Conservation (phyloP, 2,888 invertebrate genomes). For the Oscheius sp. region DNA sequence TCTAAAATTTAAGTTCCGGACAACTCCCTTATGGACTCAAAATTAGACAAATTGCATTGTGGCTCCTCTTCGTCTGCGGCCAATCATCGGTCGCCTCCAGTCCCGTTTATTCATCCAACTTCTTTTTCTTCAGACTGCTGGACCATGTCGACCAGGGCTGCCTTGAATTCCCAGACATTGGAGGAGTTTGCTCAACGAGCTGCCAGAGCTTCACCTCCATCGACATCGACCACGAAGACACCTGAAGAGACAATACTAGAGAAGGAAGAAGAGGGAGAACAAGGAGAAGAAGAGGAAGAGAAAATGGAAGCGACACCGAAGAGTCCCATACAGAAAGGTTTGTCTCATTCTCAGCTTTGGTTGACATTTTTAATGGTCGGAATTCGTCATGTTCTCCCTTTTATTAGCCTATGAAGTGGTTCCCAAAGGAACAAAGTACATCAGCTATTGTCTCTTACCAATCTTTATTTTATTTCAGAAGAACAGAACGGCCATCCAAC, state of each 20-base stretch:
- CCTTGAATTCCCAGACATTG: constrained; percentile 59
- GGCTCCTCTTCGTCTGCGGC: constrained; percentile 25
- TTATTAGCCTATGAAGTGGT: neutral
- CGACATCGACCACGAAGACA: constrained; percentile 16
- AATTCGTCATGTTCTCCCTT: neutral
- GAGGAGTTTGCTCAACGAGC: constrained; percentile 61
- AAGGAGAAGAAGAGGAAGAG: neutral
- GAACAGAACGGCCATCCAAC: neutral
- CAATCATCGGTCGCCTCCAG: constrained; percentile 20
- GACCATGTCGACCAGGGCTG: constrained; percentile 67
- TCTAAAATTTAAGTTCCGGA: no score
- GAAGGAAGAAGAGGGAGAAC: neutral
- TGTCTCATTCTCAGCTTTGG: no score
- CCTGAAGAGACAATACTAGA: constrained; percentile 9
- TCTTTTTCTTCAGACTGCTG: constrained; percentile 62
- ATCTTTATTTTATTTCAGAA: neutral
- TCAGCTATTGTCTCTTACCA: no score
- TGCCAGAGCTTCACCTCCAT: constrained; percentile 18
- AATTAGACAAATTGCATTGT: constrained; percentile 31
- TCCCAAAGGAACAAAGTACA: no score
- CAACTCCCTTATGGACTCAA: constrained; percentile 28
- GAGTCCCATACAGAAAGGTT: neutral
- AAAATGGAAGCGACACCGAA: neutral
- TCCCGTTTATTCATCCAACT: neutral
- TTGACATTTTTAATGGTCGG: neutral